Percentiles rank a stretch among this genome's conserved stretches.
phyloP scores from a whole-genome alignment of 2,113 vertebrate species.

The Entosphenus tridentatus region DNA sequence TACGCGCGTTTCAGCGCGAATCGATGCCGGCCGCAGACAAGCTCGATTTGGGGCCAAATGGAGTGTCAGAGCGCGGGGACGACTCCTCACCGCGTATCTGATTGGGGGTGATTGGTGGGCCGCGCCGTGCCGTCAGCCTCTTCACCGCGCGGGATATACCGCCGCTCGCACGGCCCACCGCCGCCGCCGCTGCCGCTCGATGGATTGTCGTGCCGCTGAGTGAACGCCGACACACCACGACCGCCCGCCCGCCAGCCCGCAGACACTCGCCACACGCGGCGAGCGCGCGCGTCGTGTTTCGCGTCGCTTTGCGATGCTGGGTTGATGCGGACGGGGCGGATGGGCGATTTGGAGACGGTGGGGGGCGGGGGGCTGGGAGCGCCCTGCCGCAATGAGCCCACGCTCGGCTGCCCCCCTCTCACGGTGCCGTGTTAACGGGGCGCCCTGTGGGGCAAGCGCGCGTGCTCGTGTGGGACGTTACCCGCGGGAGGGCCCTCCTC shows the following conservation, averaged over 20 bases:
- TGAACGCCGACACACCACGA: not conserved
- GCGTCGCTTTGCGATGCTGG: too few species aligned
- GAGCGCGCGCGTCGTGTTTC: too few species aligned
- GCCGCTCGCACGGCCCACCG: not conserved
- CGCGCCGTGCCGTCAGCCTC: not conserved
- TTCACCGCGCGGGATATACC: not conserved
- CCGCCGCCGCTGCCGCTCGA: not conserved
- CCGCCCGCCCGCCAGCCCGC: not conserved
- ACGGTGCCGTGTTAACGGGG: too few species aligned
- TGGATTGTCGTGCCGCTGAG: not conserved
- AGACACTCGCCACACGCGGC: not conserved
- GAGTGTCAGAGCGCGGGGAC: not conserved
- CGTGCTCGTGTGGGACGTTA: too few species aligned
- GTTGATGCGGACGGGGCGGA: too few species aligned
- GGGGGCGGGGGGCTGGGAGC: too few species aligned
- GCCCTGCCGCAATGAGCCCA: too few species aligned
- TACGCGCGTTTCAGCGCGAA: not conserved
- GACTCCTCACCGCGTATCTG: conserved; percentile 2
- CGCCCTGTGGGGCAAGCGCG: too few species aligned
- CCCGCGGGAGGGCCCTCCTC: too few species aligned
- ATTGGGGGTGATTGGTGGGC: conserved; percentile 5
- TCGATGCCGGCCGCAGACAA: conserved; percentile 4
- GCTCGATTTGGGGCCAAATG: conserved; percentile 6
- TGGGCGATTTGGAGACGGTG: too few species aligned
- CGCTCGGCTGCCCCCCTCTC: too few species aligned